Evolutionary conservation across 2,797 vertebrate genomes (phyloP).

Genomic region (Rhodeus uyekii): DNA sequence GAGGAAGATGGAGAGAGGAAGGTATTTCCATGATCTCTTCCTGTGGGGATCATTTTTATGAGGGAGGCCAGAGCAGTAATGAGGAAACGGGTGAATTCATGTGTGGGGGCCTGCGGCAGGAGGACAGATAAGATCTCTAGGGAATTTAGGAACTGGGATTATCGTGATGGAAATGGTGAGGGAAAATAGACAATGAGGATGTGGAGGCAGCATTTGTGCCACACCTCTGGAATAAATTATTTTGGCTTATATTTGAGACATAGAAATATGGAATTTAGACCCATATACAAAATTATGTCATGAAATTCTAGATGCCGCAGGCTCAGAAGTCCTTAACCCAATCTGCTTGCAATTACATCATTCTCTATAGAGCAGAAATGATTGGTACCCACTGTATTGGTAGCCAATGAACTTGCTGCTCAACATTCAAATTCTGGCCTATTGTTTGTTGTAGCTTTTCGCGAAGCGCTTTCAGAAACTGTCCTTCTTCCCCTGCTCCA

Average conservation of each 20-base stretch:
- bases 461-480: not conserved
- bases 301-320: not conserved
- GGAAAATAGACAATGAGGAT: not conserved
- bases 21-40: slow-evolving; percentile 2
- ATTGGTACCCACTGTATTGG: not conserved
- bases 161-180: slow-evolving; percentile 3
- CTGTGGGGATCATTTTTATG: slow-evolving; percentile 1
- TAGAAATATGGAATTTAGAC: not conserved
- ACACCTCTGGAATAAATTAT: not conserved
- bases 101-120: not conserved
- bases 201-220: not conserved
- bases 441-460: not conserved
- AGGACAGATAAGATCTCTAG: slow-evolving; percentile 14
- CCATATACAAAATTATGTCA: not conserved
- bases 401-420: not conserved
- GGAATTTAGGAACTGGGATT: not conserved
- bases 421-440: not conserved
- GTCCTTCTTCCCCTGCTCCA: not conserved
- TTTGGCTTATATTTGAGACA: not conserved
- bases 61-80: slow-evolving; percentile 10
- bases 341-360: not conserved
- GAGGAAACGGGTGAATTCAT: slow-evolving; percentile 16
- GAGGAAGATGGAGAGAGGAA: not conserved
- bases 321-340: not conserved
- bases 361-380: too few species aligned